Conservation (phyloP, 2,113 vertebrate genomes). For the Oenanthe oenanthe region DNA sequence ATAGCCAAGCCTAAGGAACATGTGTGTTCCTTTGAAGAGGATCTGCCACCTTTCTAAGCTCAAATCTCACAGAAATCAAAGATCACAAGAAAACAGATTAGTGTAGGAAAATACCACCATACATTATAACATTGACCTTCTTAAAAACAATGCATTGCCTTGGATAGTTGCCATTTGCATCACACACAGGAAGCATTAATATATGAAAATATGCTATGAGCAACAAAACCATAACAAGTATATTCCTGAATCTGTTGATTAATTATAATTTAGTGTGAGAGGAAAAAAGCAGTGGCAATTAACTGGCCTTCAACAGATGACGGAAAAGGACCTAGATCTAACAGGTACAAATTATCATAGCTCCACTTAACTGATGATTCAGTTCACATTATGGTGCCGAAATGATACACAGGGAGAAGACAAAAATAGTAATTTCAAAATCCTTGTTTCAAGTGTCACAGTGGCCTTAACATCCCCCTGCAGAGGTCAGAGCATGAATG, state of each 20-base stretch:
- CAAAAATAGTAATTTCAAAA: background rate
- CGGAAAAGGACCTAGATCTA: background rate
- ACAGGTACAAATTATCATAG: background rate
- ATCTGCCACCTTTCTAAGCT: background rate
- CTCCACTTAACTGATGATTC: background rate
- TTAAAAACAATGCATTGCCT: constrained; percentile 24
- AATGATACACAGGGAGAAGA: background rate
- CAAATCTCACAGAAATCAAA: background rate
- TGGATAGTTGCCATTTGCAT: constrained; percentile 40
- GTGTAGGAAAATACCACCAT: background rate
- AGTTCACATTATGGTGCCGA: background rate
- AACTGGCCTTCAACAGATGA: background rate
- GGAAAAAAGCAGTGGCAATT: background rate
- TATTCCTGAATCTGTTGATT: constrained; percentile 36
- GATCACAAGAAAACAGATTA: constrained; percentile 6
- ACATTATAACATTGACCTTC: constrained; percentile 2
- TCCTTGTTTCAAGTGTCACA: background rate
- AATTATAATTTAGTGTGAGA: background rate
- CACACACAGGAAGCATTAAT: constrained; percentile 22
- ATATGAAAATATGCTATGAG: constrained; percentile 5
- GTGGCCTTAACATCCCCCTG: background rate
- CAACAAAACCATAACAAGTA: background rate
- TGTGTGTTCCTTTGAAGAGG: background rate
- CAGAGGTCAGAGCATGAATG: background rate
- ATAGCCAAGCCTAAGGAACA: background rate